Base-by-base conservation (phyloP, 2,797 vertebrate species). In the Sebastes jordani region DNA sequence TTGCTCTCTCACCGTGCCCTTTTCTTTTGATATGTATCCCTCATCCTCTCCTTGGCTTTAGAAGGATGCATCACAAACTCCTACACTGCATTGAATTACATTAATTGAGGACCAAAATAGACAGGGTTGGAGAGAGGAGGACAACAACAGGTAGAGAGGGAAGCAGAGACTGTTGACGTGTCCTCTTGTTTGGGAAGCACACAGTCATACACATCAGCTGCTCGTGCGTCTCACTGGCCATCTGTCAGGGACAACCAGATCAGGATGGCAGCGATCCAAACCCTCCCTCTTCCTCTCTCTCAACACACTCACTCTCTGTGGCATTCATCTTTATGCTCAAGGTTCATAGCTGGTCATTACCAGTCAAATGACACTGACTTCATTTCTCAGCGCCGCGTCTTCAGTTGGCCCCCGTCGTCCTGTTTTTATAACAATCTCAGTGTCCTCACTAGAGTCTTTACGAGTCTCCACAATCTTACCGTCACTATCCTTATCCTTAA, bases 201-300 rank as follows among this genome's bases (percentile, higher is more conserved):
- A 77, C 83, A 72, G 22, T 83, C 76, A 14, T 27, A 86, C 66
- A 67, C 76, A 79, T 89, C 83, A 83, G 86, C 86, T 84, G 81
- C 84, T 86, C 62, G 0, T 60, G 78, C 30, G 82, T 86, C 87
- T 87, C 69, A 25, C 52, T 11, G 73, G 68, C 89, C 88, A 91
- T 92, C 90, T 91, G 91, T 92, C 86, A 70, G 88, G 75, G 83
- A 85, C 87, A 79, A 85, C 72, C 54, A 72, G 83, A 86, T 92
- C 86, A 71, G 83, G 75, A 54, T 88, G 86, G 88, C 85, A 56
- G 59, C 71, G n/a, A 81, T 85, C 80, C 86, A 91, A 76, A 20
- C 42, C 49, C 68, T 76, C 71, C 38, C 67, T 65, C 66, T 58
- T 64, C 54, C 27, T 52, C 71, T 5, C 20, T 11, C 20, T 52